Evolutionary conservation across 1,140 invertebrate genomes (phyloP).

Genomic region (Ladona fulva): DNA sequence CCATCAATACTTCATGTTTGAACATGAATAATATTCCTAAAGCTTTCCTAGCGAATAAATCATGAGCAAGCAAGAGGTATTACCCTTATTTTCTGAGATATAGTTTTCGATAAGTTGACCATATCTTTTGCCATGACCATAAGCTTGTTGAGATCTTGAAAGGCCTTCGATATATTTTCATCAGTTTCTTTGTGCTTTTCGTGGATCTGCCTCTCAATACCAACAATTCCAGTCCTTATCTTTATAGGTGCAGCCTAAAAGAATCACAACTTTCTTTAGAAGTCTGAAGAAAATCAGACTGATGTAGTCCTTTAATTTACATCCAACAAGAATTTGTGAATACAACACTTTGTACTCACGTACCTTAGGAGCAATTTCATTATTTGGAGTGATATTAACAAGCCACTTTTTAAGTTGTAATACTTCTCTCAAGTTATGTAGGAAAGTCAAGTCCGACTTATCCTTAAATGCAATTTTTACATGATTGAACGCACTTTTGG

Average conservation of each 20-base stretch:
- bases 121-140: conserved; percentile 97
- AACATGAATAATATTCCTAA: no score
- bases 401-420: conserved; percentile 51
- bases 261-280: conserved; percentile 24
- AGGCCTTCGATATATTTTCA: conserved; percentile 82
- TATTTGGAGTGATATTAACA: conserved; percentile 16
- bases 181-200: conserved; percentile 84
- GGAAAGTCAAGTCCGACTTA: conserved; percentile 64
- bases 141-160: conserved; percentile 88
- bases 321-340: conserved; percentile 21
- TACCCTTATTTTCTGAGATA: conserved; percentile 86
- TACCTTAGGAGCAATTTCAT: conserved; percentile 21
- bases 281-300: conserved; percentile 3
- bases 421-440: conserved; percentile 49
- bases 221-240: conserved; percentile 80
- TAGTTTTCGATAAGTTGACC: conserved; percentile 84
- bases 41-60: no score
- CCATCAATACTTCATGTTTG: no score
- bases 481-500: conserved; percentile 58
- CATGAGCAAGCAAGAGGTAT: no score
- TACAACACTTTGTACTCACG: conserved; percentile 21
- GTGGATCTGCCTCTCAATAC: conserved; percentile 87
- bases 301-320: neutral
- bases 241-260: conserved; percentile 46
- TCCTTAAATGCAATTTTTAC: conserved; percentile 85